Evolutionary conservation across 2,113 vertebrate genomes (phyloP).

Genomic region (Cheirogaleus medius): DNA sequence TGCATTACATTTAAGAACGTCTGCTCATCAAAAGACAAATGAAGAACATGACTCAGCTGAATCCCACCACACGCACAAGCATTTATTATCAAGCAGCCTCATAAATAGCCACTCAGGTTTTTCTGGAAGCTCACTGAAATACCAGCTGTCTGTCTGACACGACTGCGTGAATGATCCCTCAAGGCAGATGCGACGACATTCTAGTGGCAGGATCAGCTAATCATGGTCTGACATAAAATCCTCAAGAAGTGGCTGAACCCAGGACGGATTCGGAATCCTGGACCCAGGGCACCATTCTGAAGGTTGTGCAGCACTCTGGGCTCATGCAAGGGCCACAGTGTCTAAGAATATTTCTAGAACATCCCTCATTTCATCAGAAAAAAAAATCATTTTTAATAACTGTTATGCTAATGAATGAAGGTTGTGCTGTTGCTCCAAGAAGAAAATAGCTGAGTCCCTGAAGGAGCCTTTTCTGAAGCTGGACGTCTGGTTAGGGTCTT

Average conservation of each 20-base stretch:
- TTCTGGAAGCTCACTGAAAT: neutral
- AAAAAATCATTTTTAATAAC: neutral
- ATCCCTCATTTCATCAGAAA: neutral
- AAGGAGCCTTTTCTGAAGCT: neutral
- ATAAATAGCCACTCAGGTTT: neutral
- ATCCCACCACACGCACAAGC: neutral
- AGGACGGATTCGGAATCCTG: neutral
- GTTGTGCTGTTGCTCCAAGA: neutral
- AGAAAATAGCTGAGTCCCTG: neutral
- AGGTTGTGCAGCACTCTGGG: rapidly evolving
- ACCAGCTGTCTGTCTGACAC: neutral
- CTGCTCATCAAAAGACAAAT: neutral
- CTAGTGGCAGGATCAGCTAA: neutral
- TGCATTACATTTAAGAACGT: slow-evolving; percentile 8
- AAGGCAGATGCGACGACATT: neutral
- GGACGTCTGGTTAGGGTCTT: neutral
- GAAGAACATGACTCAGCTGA: neutral
- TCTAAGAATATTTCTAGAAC: neutral
- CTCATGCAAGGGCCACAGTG: neutral
- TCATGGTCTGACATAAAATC: neutral
- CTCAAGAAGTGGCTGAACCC: neutral
- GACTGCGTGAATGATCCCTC: neutral
- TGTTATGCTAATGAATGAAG: neutral
- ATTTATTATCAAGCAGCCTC: neutral
- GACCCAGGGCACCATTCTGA: neutral